Conservation (phyloP, 2,113 vertebrate genomes). For the Gopherus evgoodei region DNA sequence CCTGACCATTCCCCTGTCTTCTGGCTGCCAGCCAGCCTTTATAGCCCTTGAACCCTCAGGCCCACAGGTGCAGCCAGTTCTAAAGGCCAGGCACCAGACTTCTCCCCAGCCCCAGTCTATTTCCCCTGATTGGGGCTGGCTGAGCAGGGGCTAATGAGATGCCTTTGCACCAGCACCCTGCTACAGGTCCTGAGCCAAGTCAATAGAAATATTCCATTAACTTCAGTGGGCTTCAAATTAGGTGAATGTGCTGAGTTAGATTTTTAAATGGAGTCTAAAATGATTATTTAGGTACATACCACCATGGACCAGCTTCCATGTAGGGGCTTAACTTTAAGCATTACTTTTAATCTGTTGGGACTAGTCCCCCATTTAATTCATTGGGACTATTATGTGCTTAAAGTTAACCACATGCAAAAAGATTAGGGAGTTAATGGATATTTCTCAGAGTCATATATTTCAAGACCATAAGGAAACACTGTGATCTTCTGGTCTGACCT, state of each 20-base stretch:
- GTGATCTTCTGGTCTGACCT: not conserved
- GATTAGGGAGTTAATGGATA: not conserved
- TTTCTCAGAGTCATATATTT: not conserved
- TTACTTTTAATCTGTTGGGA: too few species aligned
- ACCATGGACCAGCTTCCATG: not conserved
- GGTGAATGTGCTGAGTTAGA: not conserved
- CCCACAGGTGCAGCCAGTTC: too few species aligned
- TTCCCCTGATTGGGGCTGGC: too few species aligned
- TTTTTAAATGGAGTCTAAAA: not conserved
- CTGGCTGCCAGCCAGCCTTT: too few species aligned
- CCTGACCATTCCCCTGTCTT: too few species aligned
- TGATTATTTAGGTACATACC: not conserved
- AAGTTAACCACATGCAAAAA: not conserved
- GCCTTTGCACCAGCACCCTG: too few species aligned
- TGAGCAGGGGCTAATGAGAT: too few species aligned
- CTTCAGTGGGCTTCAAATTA: not conserved
- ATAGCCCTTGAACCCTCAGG: too few species aligned
- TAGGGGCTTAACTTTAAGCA: not conserved
- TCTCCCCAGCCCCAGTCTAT: too few species aligned
- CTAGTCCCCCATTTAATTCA: not conserved
- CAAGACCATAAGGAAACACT: not conserved
- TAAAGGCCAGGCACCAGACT: too few species aligned
- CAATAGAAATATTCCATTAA: not conserved
- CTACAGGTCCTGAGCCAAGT: not conserved
- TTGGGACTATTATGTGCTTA: not conserved